Base-by-base conservation (phyloP, 1,140 invertebrate genomes). In the Scaptomyza pallida region DNA sequence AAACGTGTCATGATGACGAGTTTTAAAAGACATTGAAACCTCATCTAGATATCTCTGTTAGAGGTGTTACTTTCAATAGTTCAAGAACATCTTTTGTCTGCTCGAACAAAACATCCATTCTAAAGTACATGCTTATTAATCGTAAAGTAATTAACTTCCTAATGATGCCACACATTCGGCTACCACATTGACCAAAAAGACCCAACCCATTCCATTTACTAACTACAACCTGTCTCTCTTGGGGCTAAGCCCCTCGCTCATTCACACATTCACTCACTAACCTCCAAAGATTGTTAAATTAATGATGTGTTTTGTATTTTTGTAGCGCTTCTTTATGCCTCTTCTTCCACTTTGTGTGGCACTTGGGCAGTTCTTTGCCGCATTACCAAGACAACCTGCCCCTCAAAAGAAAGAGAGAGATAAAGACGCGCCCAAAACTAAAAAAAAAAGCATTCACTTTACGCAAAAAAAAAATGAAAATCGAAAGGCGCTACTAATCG, bases 401-500 rank as follows among this genome's bases (percentile, higher is more conserved):
- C 50, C 8, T 10, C 17, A 19, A 21, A 19, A 4, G 33, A 37
- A 4, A 37, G 33, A 35, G 12, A 12, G 33, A 35, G 33, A 37
- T 3, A 30, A 52, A 70, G 81, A 86, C 81, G 81, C 81, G 77
- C 81, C 81, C 81, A 74, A 2, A 21, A 21, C 2, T 2, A 21
- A 21, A 9, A 30, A 30, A 30, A 30, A 30, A 88, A 81, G 81
- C 81, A 86, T 86, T 86, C 81, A 86, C 81, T 88, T 43, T 8
- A n/a, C 21, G 52, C 60, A 61, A 55, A 30, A 69, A 61, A 57
- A 80, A 85, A 30, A 69, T 69, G 65, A 80, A 85, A 86, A 88
- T 88, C 83, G 82, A 88, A 88, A 88, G 82, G 82, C 82, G 82
- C 83, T 82, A 82, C 82, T 88, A 88, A 88, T 88, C 82, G 83